Evolutionary conservation across 1,140 invertebrate genomes (phyloP), one percentile per base, ranked within the genome.

Genomic region (Sarcophaga peregrina): DNA sequence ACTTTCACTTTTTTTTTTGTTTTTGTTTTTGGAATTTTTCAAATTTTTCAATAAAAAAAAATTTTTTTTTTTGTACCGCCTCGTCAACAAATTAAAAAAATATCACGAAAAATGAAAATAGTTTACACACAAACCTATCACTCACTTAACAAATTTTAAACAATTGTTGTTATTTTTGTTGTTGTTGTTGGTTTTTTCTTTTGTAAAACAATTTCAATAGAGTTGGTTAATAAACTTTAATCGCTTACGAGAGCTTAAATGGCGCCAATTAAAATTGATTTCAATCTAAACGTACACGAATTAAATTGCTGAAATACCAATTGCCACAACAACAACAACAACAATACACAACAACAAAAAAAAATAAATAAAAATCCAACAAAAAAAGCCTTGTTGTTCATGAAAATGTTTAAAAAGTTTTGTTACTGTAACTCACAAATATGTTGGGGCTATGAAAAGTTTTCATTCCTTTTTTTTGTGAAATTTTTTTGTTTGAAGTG

Each of bases 181-280:
- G n/a, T n/a, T n/a, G n/a, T n/a, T n/a, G n/a, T n/a, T n/a, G n/a
- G n/a, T n/a, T n/a, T n/a, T n/a, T n/a, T n/a, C n/a, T n/a, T n/a
- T 37, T 37, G 46, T 4, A 76, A 76, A 48, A 80, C 15, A 80
- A 50, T n/a, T 50, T 17, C 11, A 80, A n/a, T 80, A 52, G 17
- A 11, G 8, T 20, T 50, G 50, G 50, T 80, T 80, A 80, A 80
- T 50, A 50, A 52, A 47, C 45, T 25, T 52, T 80, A 80, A 80
- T 80, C 76, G 20, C 15, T 80, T 48, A 80, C 76, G 52, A 80
- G 76, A 80, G 76, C 76, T 25, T 80, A 80, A 80, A 80, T 80
- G 76, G 76, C 76, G 47, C 76, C 76, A 80, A 80, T 80, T 80
- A 80, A 80, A 80, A 50, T 68, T 68, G 62, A 68, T 68, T 68